phyloP scores from a whole-genome alignment of 1,140 invertebrate genomes.

The Thalassaphorura encarpata region DNA sequence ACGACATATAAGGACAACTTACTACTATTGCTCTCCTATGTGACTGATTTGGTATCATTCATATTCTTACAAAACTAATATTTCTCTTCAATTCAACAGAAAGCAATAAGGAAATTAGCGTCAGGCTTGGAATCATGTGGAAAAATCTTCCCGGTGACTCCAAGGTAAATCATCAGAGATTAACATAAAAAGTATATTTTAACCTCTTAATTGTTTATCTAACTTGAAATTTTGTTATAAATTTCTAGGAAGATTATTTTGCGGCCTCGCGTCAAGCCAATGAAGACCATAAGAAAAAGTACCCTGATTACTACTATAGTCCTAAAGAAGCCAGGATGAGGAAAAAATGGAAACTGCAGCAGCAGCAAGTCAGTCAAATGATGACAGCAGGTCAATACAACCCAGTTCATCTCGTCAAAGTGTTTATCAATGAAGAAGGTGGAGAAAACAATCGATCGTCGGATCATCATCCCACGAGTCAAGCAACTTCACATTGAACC shows the following conservation, averaged over 20 bases:
- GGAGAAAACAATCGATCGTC: no score
- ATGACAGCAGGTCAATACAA: constrained; percentile 28
- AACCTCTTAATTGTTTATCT: background rate
- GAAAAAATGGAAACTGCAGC: constrained; percentile 36
- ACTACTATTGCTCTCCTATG: no score
- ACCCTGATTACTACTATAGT: constrained; percentile 46
- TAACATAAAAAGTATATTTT: background rate
- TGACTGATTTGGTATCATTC: no score
- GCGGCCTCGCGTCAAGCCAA: constrained; percentile 46
- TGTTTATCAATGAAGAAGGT: constrained; percentile 24
- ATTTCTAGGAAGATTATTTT: constrained; percentile 47
- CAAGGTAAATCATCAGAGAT: constrained; percentile 35
- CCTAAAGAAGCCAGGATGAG: constrained; percentile 40
- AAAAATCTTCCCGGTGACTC: constrained; percentile 31
- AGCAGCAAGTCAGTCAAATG: constrained; percentile 28
- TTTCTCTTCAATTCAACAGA: no score
- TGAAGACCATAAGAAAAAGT: constrained; percentile 51
- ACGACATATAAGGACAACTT: no score
- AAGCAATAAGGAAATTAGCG: constrained; percentile 45
- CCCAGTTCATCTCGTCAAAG: constrained; percentile 29
- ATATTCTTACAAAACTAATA: no score
- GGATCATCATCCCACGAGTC: no score
- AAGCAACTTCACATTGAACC: no score
- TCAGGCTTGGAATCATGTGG: constrained; percentile 44
- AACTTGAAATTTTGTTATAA: background rate